A percentile compares a stretch with the other conserved stretches of the same genome.
These are phyloP conservation scores for Anastrepha obliqua DNA, from an alignment of 1,140 invertebrate genomes.

Conservation along the genomic window DNA sequence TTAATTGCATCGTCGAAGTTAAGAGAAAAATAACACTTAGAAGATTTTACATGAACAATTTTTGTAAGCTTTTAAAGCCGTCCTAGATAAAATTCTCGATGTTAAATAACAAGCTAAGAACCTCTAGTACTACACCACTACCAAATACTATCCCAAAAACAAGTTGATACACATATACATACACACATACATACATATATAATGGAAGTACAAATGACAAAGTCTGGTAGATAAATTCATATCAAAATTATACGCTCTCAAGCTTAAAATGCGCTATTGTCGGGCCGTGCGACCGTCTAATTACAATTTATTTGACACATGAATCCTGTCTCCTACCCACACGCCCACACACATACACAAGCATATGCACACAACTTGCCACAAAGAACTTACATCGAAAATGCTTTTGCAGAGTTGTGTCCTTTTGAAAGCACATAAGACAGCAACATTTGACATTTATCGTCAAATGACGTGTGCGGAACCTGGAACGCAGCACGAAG, in stretches of 20 bases:
- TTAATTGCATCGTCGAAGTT: no score
- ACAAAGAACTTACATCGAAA: neutral
- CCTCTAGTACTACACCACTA: neutral
- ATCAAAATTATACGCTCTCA: constrained; percentile 36
- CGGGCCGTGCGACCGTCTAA: neutral
- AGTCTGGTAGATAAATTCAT: constrained; percentile 26
- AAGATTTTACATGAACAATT: no score
- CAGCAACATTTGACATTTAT: constrained; percentile 41
- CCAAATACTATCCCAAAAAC: neutral
- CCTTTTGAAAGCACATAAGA: constrained; percentile 14
- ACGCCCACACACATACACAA: neutral
- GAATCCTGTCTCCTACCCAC: constrained; percentile 37
- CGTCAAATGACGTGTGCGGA: neutral
- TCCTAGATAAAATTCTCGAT: neutral
- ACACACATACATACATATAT: neutral
- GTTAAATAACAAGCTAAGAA: neutral
- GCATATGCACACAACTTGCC: neutral
- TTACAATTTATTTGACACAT: constrained; percentile 49
- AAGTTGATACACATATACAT: neutral
- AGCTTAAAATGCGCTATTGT: neutral
- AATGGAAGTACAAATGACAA: neutral
- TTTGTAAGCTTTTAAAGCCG: neutral
- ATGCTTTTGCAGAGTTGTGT: neutral
- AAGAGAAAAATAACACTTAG: no score
- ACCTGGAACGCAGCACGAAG: neutral